phyloP scores from a whole-genome alignment of 1,140 invertebrate genomes.

The Glossosoma conforme region DNA sequence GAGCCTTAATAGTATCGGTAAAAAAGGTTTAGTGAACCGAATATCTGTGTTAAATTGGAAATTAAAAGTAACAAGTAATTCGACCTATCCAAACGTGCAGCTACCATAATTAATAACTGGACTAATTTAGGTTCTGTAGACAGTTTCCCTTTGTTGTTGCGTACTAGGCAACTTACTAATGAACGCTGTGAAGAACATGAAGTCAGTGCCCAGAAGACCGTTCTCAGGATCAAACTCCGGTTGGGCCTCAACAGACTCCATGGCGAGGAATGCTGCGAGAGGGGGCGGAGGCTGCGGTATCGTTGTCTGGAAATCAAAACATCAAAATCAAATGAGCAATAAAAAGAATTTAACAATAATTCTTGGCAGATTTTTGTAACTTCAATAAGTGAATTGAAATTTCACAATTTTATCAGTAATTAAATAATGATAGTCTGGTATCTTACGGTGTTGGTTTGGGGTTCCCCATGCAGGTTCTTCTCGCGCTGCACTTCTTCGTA shows the following conservation, averaged over 20 bases:
- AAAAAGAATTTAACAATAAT: not conserved
- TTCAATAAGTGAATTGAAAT: too few relatives aligned
- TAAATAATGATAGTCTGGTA: too few relatives aligned
- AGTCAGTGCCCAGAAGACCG: slow-evolving; percentile 76
- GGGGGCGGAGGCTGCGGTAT: slow-evolving; percentile 54
- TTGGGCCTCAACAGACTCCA: slow-evolving; percentile 62
- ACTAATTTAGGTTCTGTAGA: too few relatives aligned
- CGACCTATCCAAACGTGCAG: too few relatives aligned
- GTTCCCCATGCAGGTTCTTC: slow-evolving; percentile 72
- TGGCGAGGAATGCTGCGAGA: slow-evolving; percentile 63
- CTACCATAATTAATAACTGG: too few relatives aligned
- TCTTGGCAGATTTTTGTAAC: not conserved
- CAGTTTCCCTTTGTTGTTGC: too few relatives aligned
- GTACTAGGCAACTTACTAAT: slow-evolving; percentile 66
- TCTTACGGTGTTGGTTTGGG: too few relatives aligned
- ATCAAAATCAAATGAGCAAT: not conserved
- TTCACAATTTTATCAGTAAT: not conserved
- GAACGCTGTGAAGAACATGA: slow-evolving; percentile 84
- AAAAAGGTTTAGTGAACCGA: too few relatives aligned
- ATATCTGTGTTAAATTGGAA: too few relatives aligned
- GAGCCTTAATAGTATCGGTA: too few relatives aligned
- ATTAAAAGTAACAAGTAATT: too few relatives aligned
- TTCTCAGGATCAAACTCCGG: slow-evolving; percentile 68
- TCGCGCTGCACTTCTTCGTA: slow-evolving; percentile 88
- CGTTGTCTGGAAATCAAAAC: slow-evolving; percentile 38